These are phyloP conservation scores for Dendroctonus valens DNA, from an alignment of 1,140 invertebrate genomes.

Conservation along the genomic window DNA sequence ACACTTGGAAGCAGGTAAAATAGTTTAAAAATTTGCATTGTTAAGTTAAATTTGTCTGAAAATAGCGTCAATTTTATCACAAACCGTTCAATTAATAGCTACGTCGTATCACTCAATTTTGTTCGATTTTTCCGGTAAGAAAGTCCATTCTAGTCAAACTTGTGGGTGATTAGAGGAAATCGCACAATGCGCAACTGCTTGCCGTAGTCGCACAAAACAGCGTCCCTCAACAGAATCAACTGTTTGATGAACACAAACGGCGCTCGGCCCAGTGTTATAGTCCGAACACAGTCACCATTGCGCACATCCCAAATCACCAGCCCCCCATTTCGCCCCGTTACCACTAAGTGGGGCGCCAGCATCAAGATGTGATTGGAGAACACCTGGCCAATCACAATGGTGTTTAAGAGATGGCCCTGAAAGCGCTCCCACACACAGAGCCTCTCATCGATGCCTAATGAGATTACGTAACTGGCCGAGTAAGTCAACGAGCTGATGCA, in stretches of 20 bases:
- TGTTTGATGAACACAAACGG: slow-evolving; percentile 78
- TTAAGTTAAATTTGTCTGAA: no score
- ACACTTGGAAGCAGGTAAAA: no score
- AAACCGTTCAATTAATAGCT: no score
- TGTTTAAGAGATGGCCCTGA: slow-evolving; percentile 86
- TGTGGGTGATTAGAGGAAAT: slow-evolving; percentile 80
- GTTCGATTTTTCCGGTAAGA: no score
- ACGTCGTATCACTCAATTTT: no score
- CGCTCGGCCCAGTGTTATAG: slow-evolving; percentile 79
- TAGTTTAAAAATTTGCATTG: no score
- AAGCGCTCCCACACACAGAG: slow-evolving; percentile 95
- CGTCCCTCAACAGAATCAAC: slow-evolving; percentile 73
- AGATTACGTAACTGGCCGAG: slow-evolving; percentile 89
- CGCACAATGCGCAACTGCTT: slow-evolving; percentile 84
- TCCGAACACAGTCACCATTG: slow-evolving; percentile 79
- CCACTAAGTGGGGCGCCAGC: slow-evolving; percentile 71
- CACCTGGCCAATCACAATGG: slow-evolving; percentile 64
- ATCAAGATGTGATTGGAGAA: slow-evolving; percentile 69
- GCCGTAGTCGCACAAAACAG: slow-evolving; percentile 91
- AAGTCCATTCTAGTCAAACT: slow-evolving; percentile 55
- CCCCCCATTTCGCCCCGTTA: slow-evolving; percentile 79
- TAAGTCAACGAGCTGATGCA: slow-evolving; percentile 79
- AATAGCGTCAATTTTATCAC: no score
- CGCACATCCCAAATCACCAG: slow-evolving; percentile 89
- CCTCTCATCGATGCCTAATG: slow-evolving; percentile 84